Evolutionary conservation across 2,113 vertebrate species (phyloP), one percentile per base, ranked within the genome.

Genomic region (Benitochromis conjunctus): DNA sequence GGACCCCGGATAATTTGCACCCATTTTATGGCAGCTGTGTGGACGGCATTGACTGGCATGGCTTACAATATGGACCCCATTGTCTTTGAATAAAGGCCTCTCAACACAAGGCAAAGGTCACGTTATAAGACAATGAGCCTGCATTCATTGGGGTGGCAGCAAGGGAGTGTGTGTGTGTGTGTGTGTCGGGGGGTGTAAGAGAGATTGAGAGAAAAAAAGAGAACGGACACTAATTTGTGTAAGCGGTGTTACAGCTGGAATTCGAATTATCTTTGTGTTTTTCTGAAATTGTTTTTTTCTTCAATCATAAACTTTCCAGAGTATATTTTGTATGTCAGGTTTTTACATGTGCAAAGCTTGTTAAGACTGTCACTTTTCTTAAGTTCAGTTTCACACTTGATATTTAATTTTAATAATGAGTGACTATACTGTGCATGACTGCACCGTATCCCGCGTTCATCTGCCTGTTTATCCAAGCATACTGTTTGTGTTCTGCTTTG

Each of bases 51-150:
- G 93, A 93, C 90, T 92, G 91, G 91, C 89, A 94, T 87, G 85
- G 92, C 94, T 93, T 87, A 88, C 91, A 95, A 93, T 93, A 94
- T 93, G 94, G 88, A 51, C 74, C 14, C 94, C 77, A 92, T 95
- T 94, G 94, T 96, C 41, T 89, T 21, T 62, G 82, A 77, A 95
- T 94, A 95, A 95, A 95, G 90, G 92, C 82, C 85, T 79, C 89
- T 89, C 80, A 41, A 84, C 88, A 88, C 92, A 84, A 92, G 54
- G 86, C 86, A 94, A 94, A 94, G 92, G 94, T 94, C 94, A 94
- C 74, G 80, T 78, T 85, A 71, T 60, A 78, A 91, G 86, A 95
- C 92, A 94, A 95, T 92, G 89, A 58, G 85, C 85, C 62, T 77
- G 41, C 85, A 82, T 92, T 91, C 88, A 90, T 38, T 43, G 78